Conservation (phyloP, 2,888 invertebrate species). For the Suillia variegata region DNA sequence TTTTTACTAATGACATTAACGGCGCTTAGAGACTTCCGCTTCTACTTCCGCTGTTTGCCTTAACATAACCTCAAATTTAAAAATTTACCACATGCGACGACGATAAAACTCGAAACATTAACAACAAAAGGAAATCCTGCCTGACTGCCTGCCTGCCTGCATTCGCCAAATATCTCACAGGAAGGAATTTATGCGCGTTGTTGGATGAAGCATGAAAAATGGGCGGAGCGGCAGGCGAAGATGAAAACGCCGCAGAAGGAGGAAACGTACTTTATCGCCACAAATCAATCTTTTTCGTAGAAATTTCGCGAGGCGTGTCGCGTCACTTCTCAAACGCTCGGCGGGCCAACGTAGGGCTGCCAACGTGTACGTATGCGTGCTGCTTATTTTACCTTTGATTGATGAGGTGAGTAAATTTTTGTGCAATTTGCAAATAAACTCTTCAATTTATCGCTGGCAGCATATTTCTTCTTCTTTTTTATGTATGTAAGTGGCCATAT, state of each 20-base stretch:
- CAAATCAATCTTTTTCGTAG: constrained; percentile 10
- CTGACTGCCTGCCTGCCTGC: not conserved
- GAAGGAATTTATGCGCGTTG: too few relatives aligned
- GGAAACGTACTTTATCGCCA: not conserved
- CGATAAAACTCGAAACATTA: constrained; percentile 17
- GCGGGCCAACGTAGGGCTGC: too few relatives aligned
- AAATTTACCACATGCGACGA: constrained; percentile 1
- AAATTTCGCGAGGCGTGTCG: not conserved
- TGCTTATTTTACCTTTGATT: not conserved
- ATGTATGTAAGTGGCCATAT: too few relatives aligned
- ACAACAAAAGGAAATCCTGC: constrained; percentile 15
- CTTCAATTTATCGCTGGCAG: not conserved
- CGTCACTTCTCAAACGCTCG: not conserved
- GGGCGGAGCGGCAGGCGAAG: too few relatives aligned
- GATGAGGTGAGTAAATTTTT: not conserved
- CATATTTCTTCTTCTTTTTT: too few relatives aligned
- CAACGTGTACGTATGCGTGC: not conserved
- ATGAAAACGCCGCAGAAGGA: too few relatives aligned
- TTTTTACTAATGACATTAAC: too few relatives aligned
- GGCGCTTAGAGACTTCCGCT: too few relatives aligned
- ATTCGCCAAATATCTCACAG: not conserved
- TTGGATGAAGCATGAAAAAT: too few relatives aligned
- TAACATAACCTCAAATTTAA: not conserved
- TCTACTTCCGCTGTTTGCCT: too few relatives aligned
- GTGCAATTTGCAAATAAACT: not conserved